A percentile compares a stretch with the other conserved stretches of the same genome.
phyloP scores from a whole-genome alignment of 2,888 invertebrate species.

The Psylliodes chrysocephalus region DNA sequence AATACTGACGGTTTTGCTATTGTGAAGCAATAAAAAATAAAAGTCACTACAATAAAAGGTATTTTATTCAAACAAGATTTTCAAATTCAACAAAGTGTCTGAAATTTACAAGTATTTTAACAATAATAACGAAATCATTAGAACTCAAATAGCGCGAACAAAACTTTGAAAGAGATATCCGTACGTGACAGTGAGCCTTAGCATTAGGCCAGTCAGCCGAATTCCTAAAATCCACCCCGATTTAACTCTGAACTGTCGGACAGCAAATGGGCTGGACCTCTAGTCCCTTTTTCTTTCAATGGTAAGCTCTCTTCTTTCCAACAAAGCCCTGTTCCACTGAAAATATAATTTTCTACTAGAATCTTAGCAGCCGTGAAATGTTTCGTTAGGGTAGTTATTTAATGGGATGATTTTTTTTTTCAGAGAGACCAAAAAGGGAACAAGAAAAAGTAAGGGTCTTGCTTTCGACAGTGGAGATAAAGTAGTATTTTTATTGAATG shows the following conservation, averaged over 20 bases:
- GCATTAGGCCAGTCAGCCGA: conserved; percentile 20
- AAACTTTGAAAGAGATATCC: conserved; percentile 14
- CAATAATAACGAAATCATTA: too few species aligned
- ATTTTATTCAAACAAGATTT: too few species aligned
- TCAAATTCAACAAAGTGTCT: too few species aligned
- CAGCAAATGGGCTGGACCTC: conserved; percentile 56
- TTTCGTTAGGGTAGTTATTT: conserved; percentile 21
- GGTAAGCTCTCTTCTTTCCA: conserved; percentile 35
- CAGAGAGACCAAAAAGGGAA: conserved; percentile 9
- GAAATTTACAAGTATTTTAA: too few species aligned
- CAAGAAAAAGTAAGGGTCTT: conserved; percentile 5
- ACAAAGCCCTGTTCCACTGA: conserved; percentile 32
- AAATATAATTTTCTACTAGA: conserved; percentile 34
- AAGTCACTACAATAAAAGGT: too few species aligned
- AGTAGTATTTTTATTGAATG: conserved; percentile 17
- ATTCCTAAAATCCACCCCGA: conserved; percentile 36
- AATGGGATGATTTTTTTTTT: conserved; percentile 20
- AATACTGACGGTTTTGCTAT: too few species aligned
- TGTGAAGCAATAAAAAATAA: too few species aligned
- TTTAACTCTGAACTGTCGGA: conserved; percentile 54
- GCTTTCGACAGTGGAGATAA: conserved; percentile 15
- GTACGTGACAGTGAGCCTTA: conserved; percentile 9
- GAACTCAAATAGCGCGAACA: conserved; percentile 33
- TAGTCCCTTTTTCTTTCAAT: conserved; percentile 35
- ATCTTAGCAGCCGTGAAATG: conserved; percentile 26